A percentile compares a stretch with the other conserved stretches of the same genome.
Conservation (phyloP, 2,113 vertebrate genomes). For the Erinaceus europaeus region DNA sequence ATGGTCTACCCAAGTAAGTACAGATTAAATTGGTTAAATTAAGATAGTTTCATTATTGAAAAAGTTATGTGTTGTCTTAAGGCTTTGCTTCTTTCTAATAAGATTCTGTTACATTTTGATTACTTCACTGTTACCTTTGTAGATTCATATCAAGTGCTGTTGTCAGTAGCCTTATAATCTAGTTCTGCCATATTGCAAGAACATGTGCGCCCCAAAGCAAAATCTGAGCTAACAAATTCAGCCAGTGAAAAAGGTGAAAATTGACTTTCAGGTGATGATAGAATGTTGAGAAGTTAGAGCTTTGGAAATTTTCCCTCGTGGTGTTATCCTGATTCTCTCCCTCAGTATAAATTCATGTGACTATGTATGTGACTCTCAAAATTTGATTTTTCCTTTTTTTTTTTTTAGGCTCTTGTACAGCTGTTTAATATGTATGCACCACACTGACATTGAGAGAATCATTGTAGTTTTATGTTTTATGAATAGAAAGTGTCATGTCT, state of each 20-base stretch:
- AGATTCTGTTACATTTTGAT: conserved; percentile 22
- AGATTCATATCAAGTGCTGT: conserved; percentile 66
- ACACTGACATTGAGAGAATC: background rate
- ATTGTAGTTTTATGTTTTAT: background rate
- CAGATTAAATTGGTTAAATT: background rate
- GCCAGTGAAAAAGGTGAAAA: conserved; percentile 86
- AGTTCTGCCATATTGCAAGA: conserved; percentile 70
- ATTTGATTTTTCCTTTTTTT: conserved; percentile 55
- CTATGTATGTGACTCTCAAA: conserved; percentile 63
- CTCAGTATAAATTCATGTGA: conserved; percentile 79
- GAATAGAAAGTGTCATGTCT: background rate
- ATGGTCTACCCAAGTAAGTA: background rate
- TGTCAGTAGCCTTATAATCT: conserved; percentile 70
- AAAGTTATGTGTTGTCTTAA: background rate
- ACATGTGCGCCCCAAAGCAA: conserved; percentile 76
- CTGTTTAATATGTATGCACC: background rate
- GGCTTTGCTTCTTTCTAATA: conserved; percentile 45
- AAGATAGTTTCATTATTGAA: conserved; percentile 1
- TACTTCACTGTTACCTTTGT: conserved; percentile 50
- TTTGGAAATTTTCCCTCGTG: conserved; percentile 77
- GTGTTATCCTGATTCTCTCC: conserved; percentile 74
- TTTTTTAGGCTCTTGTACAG: background rate
- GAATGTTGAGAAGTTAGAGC: conserved; percentile 83
- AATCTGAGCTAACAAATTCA: conserved; percentile 83
- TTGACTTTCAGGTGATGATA: conserved; percentile 86